Conservation (phyloP, 2,888 invertebrate species). For the Cryptocephalus primarius region DNA sequence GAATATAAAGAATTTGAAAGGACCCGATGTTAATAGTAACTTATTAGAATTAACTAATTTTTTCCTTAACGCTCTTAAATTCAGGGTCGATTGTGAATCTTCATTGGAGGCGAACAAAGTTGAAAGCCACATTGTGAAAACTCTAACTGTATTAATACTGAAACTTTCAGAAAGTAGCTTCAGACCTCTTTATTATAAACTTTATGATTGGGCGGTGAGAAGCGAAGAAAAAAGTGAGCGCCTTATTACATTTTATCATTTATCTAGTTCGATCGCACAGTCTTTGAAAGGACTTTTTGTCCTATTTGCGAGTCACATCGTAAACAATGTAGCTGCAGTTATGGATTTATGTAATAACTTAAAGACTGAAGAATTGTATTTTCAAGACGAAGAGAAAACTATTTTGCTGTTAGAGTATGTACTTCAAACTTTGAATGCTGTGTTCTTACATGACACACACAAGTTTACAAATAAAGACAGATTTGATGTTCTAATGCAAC, state of each 20-base stretch:
- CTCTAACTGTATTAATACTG: constrained; percentile 68
- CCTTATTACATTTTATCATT: constrained; percentile 71
- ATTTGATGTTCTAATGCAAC: constrained; percentile 75
- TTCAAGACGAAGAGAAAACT: constrained; percentile 45
- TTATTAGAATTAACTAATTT: constrained; percentile 61
- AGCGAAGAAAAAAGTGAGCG: constrained; percentile 51
- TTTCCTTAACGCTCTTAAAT: constrained; percentile 61
- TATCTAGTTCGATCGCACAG: constrained; percentile 68
- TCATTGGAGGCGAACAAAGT: constrained; percentile 44
- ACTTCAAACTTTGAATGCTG: constrained; percentile 60
- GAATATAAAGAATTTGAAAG: constrained; percentile 51
- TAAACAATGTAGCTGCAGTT: constrained; percentile 69
- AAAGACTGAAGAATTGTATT: constrained; percentile 44
- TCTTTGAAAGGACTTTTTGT: constrained; percentile 79
- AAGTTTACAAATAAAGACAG: constrained; percentile 76
- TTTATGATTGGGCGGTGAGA: constrained; percentile 79
- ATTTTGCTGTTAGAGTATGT: constrained; percentile 58
- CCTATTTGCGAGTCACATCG: constrained; percentile 77
- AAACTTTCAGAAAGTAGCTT: constrained; percentile 85
- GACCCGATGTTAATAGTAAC: constrained; percentile 51
- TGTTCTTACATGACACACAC: constrained; percentile 75
- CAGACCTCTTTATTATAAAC: constrained; percentile 74
- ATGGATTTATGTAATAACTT: constrained; percentile 56
- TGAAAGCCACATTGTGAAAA: constrained; percentile 65
- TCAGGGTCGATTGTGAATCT: constrained; percentile 46